Evolutionary conservation across 2,797 vertebrate species (phyloP).

Genomic region (Lithobates sylvaticus): DNA sequence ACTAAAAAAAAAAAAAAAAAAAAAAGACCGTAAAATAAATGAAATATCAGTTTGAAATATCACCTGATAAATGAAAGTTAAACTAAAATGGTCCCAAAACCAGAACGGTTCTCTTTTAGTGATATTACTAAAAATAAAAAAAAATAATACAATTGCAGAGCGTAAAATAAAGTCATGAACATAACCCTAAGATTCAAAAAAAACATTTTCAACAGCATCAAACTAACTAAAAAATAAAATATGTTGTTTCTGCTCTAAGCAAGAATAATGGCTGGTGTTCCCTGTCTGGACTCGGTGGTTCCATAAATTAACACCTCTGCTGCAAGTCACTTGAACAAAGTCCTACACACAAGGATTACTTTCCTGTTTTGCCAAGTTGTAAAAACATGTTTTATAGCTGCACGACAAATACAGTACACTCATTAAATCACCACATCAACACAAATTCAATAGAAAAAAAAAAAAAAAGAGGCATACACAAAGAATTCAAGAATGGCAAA

Average conservation of each 20-base stretch:
- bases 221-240: not conserved
- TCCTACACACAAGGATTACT: conserved; percentile 69
- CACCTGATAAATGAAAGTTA: no score
- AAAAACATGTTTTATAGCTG: conserved; percentile 74
- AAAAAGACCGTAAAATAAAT: no score
- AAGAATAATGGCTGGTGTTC: conserved; percentile 59
- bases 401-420: conserved; percentile 69
- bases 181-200: not conserved
- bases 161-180: no score
- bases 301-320: conserved; percentile 75
- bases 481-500: conserved; percentile 66
- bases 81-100: no score
- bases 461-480: conserved; percentile 17
- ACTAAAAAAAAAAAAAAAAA: no score
- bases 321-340: conserved; percentile 76
- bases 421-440: conserved; percentile 73
- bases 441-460: conserved; percentile 64
- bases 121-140: no score
- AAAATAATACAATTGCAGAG: no score
- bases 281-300: conserved; percentile 69
- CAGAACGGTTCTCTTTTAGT: no score
- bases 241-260: not conserved
- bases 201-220: not conserved
- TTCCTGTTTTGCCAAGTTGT: conserved; percentile 73
- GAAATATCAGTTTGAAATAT: no score